Evolutionary conservation across 2,113 vertebrate species (phyloP).

Genomic region (Butorides virescens): DNA sequence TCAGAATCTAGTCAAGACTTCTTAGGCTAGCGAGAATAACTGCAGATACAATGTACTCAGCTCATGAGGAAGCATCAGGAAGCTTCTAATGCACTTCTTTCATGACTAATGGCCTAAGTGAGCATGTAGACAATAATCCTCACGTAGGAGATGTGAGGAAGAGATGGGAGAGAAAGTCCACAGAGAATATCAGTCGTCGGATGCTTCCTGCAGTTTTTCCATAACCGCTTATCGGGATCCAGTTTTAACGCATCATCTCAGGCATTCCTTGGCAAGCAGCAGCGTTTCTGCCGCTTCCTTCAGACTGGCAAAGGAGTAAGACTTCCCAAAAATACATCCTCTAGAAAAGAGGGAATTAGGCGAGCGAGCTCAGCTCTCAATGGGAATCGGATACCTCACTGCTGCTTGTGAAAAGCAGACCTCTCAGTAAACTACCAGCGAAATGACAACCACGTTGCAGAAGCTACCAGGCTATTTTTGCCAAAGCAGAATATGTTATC

Average conservation of each 20-base stretch:
- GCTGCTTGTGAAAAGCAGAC: background rate
- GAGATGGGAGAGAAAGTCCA: background rate
- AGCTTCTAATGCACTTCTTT: background rate
- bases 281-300: constrained; percentile 1
- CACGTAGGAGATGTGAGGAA: background rate
- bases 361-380: background rate
- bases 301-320: constrained; percentile 42
- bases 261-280: constrained; percentile 13
- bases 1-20: background rate
- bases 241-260: background rate
- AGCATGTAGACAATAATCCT: background rate
- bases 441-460: constrained; percentile 27
- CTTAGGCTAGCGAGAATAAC: background rate
- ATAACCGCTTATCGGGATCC: background rate
- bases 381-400: constrained; percentile 11
- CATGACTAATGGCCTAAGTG: background rate
- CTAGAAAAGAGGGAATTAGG: background rate
- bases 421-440: background rate
- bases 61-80: background rate
- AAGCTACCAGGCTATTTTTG: constrained; percentile 54
- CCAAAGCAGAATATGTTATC: constrained; percentile 30
- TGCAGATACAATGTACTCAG: background rate
- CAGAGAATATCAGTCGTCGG: background rate
- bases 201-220: constrained; percentile 4
- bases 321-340: constrained; percentile 43